phyloP scores from a whole-genome alignment of 2,888 invertebrate genomes.

The Trypoxylon attenuatum region DNA sequence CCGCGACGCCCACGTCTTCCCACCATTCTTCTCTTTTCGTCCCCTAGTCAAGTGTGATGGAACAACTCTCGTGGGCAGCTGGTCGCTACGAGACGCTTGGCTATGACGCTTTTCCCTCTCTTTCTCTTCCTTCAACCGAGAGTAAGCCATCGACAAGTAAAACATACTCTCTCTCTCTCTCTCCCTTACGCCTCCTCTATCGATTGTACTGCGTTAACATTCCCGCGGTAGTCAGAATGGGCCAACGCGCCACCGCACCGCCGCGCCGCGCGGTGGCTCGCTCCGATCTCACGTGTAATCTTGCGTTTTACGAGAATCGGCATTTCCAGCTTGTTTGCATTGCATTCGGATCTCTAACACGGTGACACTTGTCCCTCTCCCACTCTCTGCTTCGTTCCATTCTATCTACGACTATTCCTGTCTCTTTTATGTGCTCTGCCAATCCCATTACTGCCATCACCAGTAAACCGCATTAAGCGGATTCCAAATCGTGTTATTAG shows the following conservation, averaged over 20 bases:
- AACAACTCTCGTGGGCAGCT: too few relatives aligned
- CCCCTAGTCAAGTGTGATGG: too few relatives aligned
- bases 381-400: not conserved
- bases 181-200: not conserved
- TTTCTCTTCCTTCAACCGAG: too few relatives aligned
- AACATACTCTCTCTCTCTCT: not conserved
- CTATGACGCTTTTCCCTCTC: too few relatives aligned
- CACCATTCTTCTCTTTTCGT: too few relatives aligned
- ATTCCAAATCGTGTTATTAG: slow-evolving; percentile 37
- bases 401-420: not conserved
- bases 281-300: not conserved
- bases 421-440: not conserved
- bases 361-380: not conserved
- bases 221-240: not conserved
- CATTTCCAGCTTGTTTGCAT: not conserved
- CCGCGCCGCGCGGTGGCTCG: not conserved
- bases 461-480: slow-evolving; percentile 35
- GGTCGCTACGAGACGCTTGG: too few relatives aligned
- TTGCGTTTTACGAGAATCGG: not conserved
- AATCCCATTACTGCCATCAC: slow-evolving; percentile 31
- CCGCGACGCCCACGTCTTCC: slow-evolving; percentile 9
- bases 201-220: not conserved
- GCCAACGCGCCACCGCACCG: not conserved
- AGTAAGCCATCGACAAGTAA: not conserved
- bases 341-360: not conserved